Conservation (phyloP, 2,888 invertebrate species). For the Cristatella mucedo region DNA sequence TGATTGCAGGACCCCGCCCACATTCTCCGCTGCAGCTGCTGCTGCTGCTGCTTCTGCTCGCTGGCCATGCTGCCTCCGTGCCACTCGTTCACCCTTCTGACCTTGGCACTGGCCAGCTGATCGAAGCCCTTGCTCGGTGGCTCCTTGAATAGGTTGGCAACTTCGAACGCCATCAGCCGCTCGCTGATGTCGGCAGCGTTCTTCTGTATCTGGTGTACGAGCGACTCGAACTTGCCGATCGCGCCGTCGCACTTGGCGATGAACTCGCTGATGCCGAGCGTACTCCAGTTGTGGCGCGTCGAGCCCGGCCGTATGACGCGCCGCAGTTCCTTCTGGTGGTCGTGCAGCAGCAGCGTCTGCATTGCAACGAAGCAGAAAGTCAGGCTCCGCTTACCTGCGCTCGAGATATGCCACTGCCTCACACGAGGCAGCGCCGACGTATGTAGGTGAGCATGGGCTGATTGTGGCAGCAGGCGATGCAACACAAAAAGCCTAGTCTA, state of each 20-base stretch:
- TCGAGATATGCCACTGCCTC: too few relatives aligned
- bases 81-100: constrained; percentile 13
- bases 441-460: too few relatives aligned
- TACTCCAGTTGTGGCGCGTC: constrained; percentile 68
- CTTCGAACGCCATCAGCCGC: constrained; percentile 29
- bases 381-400: too few relatives aligned
- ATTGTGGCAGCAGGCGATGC: too few relatives aligned
- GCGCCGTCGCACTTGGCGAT: constrained; percentile 45
- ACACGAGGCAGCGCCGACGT: too few relatives aligned
- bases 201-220: constrained; percentile 40
- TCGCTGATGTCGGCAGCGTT: constrained; percentile 37
- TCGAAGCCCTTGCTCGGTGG: constrained; percentile 23
- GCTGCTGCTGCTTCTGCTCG: too few relatives aligned
- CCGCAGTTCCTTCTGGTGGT: constrained; percentile 31
- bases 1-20: too few relatives aligned
- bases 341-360: constrained; percentile 21
- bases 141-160: constrained; percentile 31
- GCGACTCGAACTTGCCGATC: constrained; percentile 39
- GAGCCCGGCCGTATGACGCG: constrained; percentile 53
- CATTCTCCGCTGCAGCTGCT: too few relatives aligned
- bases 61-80: too few relatives aligned
- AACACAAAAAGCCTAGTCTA: too few relatives aligned
- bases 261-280: constrained; percentile 62
- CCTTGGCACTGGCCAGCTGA: constrained; percentile 33
- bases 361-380: too few relatives aligned